Evolutionary conservation across 2,113 vertebrate species (phyloP).

Genomic region (Bettongia penicillata): DNA sequence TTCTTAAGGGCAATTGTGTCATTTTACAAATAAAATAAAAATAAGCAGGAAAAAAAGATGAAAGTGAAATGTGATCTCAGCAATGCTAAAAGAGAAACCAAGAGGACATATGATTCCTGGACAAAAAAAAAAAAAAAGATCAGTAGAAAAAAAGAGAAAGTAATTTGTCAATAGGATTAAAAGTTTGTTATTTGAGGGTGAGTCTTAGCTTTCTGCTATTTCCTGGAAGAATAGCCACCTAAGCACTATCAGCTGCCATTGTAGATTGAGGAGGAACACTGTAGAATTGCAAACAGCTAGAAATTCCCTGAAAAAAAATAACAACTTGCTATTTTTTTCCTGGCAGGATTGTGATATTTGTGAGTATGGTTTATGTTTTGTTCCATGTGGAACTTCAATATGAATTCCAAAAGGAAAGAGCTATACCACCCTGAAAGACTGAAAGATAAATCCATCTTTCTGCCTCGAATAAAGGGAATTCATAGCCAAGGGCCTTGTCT

Average conservation of each 20-base stretch:
- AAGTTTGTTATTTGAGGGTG: constrained; percentile 70
- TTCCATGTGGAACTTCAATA: constrained; percentile 23
- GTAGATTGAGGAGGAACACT: constrained; percentile 74
- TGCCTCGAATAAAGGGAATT: constrained; percentile 32
- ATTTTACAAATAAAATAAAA: constrained; percentile 55
- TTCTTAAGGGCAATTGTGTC: constrained; percentile 22
- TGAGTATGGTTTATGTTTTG: neutral
- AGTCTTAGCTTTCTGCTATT: constrained; percentile 65
- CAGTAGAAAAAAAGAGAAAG: neutral
- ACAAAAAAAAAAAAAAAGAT: constrained; percentile 46
- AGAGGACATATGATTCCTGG: constrained; percentile 71
- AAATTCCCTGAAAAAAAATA: constrained; percentile 61
- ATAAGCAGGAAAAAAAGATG: constrained; percentile 61
- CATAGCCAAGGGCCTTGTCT: constrained; percentile 39
- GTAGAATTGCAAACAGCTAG: constrained; percentile 77
- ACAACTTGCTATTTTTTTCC: constrained; percentile 38
- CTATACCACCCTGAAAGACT: neutral
- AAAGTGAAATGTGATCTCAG: constrained; percentile 63
- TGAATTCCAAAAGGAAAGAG: neutral
- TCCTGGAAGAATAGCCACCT: constrained; percentile 72
- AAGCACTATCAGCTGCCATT: constrained; percentile 73
- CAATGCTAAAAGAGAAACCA: constrained; percentile 43
- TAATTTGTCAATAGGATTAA: constrained; percentile 66
- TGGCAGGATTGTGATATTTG: constrained; percentile 13
- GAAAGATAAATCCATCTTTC: constrained; percentile 12